Evolutionary conservation across 2,888 invertebrate genomes (phyloP), one percentile per base, ranked within the genome.

Genomic region (Conomelus anceps): DNA sequence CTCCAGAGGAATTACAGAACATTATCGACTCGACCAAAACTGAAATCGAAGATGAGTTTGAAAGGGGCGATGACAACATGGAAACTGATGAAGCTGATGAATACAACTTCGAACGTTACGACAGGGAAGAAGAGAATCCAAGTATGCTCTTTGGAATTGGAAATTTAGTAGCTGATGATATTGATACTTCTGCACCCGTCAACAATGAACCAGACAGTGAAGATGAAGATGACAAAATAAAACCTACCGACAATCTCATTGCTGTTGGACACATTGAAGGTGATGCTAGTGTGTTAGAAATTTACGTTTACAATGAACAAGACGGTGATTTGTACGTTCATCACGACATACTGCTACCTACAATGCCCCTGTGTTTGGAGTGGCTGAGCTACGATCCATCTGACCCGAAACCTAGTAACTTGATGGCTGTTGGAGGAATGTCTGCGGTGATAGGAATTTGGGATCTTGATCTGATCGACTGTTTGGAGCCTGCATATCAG

Each of bases 391-490:
- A 96, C 93, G 98, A 98, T 93, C 96, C 98, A 0, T 93, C 89
- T 24, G 88, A 89, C 26, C 29, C 86, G 26, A 34, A 88, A 22
- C 22, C 90, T 84, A 34, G 90, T 22, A 99, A 98, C 93, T 95
- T 98, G 91, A 96, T 98, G 92, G 99, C 99, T 0, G 95, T 99
- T 89, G 99, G 98, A 17, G 96, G 96, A 41, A 98, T 99, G 98
- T 96, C 96, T 91, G 97, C 98, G 0, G 95, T 97, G 85, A 98
- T 99, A 89, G 97, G 98, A 92, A 96, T 99, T n/a, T 99, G 99
- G 99, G 99, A 99, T 93, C 93, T 99, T 85, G 99, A 99, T 93
- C 95, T 99, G 90, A 96, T 99, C 91, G 98, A 99, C 93, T 96
- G 96, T 90, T 94, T 99, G 84, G 98, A 98, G 92, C 98, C 99